These are phyloP conservation scores for Cynopterus brachyotis DNA, from an alignment of 2,113 vertebrate species.

Conservation along the genomic window DNA sequence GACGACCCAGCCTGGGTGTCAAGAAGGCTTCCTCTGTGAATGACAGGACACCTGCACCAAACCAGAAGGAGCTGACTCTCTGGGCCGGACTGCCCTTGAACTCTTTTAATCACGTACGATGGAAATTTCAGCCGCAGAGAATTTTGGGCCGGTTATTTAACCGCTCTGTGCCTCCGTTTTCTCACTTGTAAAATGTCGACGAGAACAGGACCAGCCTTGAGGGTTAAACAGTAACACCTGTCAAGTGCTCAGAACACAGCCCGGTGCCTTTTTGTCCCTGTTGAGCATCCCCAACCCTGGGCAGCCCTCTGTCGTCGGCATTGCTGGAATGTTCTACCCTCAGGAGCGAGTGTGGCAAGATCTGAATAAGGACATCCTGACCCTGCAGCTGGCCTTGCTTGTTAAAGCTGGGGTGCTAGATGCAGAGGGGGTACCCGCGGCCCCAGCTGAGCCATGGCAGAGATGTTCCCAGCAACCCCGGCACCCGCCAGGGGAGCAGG, in stretches of 20 bases:
- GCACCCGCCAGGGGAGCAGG: not conserved
- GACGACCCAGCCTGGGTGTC: too few species aligned
- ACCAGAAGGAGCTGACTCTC: not conserved
- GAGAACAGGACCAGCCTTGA: not conserved
- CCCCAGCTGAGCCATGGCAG: not conserved
- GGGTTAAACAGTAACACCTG: not conserved
- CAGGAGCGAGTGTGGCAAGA: rapidly evolving
- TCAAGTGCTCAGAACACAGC: not conserved
- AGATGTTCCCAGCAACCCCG: not conserved
- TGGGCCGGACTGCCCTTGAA: not conserved
- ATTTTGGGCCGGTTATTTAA: not conserved
- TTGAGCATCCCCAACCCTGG: not conserved
- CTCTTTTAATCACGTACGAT: not conserved
- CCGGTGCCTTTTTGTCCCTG: not conserved
- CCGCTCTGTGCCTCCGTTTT: not conserved
- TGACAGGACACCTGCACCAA: not conserved
- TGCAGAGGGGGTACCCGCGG: not conserved
- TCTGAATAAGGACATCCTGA: not conserved
- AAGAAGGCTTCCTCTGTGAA: not conserved
- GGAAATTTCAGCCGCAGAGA: not conserved
- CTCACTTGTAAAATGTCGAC: not conserved
- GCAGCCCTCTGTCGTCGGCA: too few species aligned
- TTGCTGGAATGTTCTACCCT: not conserved
- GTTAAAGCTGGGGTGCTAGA: too few species aligned
- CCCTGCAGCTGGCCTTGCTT: not conserved